Base-by-base conservation (phyloP, 2,888 invertebrate genomes). In the Chaetoderma sp. region DNA sequence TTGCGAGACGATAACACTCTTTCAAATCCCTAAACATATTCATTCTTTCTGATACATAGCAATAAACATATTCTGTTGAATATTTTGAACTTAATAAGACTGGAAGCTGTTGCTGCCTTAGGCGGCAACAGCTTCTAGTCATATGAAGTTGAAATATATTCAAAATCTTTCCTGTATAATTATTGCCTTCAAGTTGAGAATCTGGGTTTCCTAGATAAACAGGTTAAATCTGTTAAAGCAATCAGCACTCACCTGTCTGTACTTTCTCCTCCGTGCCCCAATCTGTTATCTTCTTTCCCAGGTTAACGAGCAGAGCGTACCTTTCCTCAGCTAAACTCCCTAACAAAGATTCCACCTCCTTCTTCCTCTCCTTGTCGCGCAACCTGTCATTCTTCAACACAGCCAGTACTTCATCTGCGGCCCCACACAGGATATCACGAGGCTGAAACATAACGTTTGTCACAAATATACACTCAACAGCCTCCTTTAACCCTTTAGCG, bases 211-310 rank as follows among this genome's bases (percentile, higher is more conserved):
- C 10, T 36, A 13, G 10, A 36, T 36, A n/a, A 36, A 36, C n/a
- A 13, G 10, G 39, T 36, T 36, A 13, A 10, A 10, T n/a, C n/a
- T 36, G 10, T 13, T 27, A 10, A 18, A 10, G 8, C 28, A n/a
- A n/a, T 56, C 21, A 45, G 5, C 13, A 27, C 73, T 57, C 63
- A 76, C 82, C 81, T 74, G 86, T 86, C 79, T 76, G 86, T 79
- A 70, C 88, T 65, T 89, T 92, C 78, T 93, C 93, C 54, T 85
- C 85, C 36, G 80, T 78, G n/a, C 83, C 83, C 86, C 86, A 99
- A 87, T 99, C 99, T 0, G 97, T 96, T 49, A 99, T 98, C 87
- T 99, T 99, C 87, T 98, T 98, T 0, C 98, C 96, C 61, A 99
- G 90, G 89, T 98, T 99, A 0, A 97, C 95, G 3, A 99, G 89